Evolutionary conservation across 2,888 invertebrate species (phyloP), one percentile per base, ranked within the genome.

Genomic region (Hypolimnas misippus): DNA sequence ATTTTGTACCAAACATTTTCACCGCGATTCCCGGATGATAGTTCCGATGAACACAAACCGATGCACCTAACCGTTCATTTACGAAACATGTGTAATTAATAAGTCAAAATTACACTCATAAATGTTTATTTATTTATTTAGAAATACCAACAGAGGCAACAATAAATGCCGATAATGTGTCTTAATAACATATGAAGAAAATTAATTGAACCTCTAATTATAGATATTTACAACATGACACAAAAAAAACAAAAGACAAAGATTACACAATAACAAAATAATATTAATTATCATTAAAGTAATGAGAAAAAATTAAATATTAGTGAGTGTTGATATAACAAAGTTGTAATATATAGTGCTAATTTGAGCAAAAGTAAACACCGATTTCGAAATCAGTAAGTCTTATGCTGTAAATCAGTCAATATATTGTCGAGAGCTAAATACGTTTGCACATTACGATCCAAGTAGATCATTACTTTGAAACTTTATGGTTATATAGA

Each of bases 11-110:
- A 31, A 19, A 29, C 29, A 42, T 58, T 51, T 51, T 51, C 40
- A 58, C 58, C 42, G 42, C 58, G 31, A 51, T 60, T 54, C 59
- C 59, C 59, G 59, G 59, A 60, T 53, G 59, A 44, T 33, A 19
- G 59, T 60, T 60, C 59, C 59, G 59, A 54, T 46, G 25, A 53
- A n/a, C 14, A 29, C 25, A 25, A 25, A 49, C 25, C 49, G 25
- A 29, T 29, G 29, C 25, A 14, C 14, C 25, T 10, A n/a, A n/a
- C 21, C 14, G 16, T 49, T 25, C 29, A 49, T 29, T 49, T 14
- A 49, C 29, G 49, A 49, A 29, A 49, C 44, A 10, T 10, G 16
- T 25, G 17, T 46, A 12, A n/a, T 12, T 21, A 46, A 21, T n/a
- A 2, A 7, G 14, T 21, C n/a, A 40, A 40, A 40, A 40, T 14